phyloP scores from a whole-genome alignment of 2,888 invertebrate species.

The Tinea pellionella region DNA sequence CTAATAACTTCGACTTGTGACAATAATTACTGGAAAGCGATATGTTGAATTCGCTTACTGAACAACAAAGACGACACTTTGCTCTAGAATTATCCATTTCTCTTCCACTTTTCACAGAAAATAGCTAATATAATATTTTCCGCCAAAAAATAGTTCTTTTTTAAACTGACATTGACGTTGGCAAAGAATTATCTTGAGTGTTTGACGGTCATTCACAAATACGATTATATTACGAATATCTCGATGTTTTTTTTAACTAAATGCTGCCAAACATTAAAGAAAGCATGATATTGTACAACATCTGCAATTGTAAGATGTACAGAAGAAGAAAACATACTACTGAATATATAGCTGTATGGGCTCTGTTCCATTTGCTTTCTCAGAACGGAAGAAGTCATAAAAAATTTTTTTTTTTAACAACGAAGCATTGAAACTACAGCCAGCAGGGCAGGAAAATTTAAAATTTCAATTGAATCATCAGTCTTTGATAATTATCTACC shows the following conservation, averaged over 20 bases:
- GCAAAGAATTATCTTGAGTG: background rate
- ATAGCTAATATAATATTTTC: background rate
- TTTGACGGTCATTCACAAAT: no score
- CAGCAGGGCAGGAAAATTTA: background rate
- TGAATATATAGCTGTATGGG: no score
- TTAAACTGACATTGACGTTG: background rate
- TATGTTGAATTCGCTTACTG: conserved; percentile 48
- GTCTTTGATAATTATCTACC: background rate
- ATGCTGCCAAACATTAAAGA: no score
- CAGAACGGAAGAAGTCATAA: no score
- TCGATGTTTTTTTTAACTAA: no score
- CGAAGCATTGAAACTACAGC: background rate
- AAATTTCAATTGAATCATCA: background rate
- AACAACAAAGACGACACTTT: conserved; percentile 47
- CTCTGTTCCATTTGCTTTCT: no score
- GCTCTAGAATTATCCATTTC: conserved; percentile 44
- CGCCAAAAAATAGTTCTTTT: background rate
- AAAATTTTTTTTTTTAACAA: background rate
- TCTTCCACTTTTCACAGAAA: background rate
- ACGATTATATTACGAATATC: no score
- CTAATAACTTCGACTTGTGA: conserved; percentile 37
- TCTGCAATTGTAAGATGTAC: no score
- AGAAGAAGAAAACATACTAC: no score
- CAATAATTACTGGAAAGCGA: conserved; percentile 44
- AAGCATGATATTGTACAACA: no score